These are phyloP conservation scores for Alcedo quadribrachys DNA, from an alignment of 2,797 vertebrate species.

Conservation along the genomic window DNA sequence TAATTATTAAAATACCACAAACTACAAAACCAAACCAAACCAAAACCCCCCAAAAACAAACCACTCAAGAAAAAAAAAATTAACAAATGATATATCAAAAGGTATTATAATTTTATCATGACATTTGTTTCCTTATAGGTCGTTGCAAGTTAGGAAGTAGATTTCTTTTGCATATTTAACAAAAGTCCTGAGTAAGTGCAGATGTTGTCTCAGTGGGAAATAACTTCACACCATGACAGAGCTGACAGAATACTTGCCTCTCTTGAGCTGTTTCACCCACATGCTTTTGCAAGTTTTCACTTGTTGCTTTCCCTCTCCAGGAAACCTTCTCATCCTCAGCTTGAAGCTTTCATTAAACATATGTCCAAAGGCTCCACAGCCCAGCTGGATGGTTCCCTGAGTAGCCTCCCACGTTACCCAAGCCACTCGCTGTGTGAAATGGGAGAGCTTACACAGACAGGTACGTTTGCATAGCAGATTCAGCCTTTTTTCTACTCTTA, in stretches of 20 bases:
- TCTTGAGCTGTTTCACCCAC: background rate
- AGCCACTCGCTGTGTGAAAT: slow-evolving; percentile 91
- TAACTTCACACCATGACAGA: background rate
- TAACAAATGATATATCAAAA: background rate
- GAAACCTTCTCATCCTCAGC: slow-evolving; percentile 89
- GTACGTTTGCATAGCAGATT: slow-evolving; percentile 67
- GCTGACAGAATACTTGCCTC: background rate
- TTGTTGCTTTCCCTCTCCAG: slow-evolving; percentile 73
- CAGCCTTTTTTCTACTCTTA: background rate
- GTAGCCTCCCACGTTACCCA: slow-evolving; percentile 88
- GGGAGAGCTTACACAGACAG: slow-evolving; percentile 97
- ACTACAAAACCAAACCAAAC: no score
- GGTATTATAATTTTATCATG: background rate
- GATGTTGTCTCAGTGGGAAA: slow-evolving; percentile 4
- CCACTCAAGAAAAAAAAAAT: background rate
- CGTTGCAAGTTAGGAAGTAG: background rate
- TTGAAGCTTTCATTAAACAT: slow-evolving; percentile 88
- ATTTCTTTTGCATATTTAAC: background rate
- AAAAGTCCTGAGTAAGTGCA: background rate
- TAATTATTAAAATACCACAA: no score
- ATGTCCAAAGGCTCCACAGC: slow-evolving; percentile 86
- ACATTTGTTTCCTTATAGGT: background rate
- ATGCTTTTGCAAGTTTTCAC: background rate
- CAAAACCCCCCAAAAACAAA: no score
- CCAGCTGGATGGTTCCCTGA: slow-evolving; percentile 88